Evolutionary conservation across 2,888 invertebrate genomes (phyloP), one percentile per base, ranked within the genome.

Genomic region (Spodoptera littoralis): DNA sequence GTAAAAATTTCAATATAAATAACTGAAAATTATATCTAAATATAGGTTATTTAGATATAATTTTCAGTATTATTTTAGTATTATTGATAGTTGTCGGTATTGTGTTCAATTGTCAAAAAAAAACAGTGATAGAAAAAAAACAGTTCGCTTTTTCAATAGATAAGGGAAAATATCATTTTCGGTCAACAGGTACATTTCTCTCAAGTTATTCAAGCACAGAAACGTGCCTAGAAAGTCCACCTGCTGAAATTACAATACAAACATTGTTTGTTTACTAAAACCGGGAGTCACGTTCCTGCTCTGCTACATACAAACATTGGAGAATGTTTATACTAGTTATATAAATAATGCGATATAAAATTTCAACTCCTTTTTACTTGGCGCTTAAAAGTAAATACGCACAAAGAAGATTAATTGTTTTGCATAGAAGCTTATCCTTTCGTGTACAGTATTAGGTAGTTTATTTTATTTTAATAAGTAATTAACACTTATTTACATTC

Each of bases 221-320:
- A 81, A 83, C 84, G 83, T 86, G 84, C 80, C 70, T 80, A 81
- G 79, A 83, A 84, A 81, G 70, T 81, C 78, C 84, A 86, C 83
- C 77, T 81, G 81, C 81, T 85, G 79, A 82, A 85, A 81, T 84
- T 85, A 79, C 80, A 84, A 77, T 81, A 75, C 82, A 83, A 83
- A 84, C 78, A 83, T 70, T 77, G 73, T 82, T 81, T 83, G 83
- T 82, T 81, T 82, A 79, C 82, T 73, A 62, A 84, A 80, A 78
- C 73, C 68, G 64, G 73, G 73, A 85, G 83, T 83, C 85, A 84
- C 86, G 84, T 89, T 83, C 79, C 70, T 60, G 62, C 73, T 72
- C 75, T 70, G 79, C 72, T 73, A 77, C 70, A 73, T 52, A 78
- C 82, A 83, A 83, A 84, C 81, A 79, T 61, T 57, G 72, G 41